These are phyloP conservation scores for Nyctalus aviator DNA, from an alignment of 2,797 vertebrate species.

Conservation along the genomic window DNA sequence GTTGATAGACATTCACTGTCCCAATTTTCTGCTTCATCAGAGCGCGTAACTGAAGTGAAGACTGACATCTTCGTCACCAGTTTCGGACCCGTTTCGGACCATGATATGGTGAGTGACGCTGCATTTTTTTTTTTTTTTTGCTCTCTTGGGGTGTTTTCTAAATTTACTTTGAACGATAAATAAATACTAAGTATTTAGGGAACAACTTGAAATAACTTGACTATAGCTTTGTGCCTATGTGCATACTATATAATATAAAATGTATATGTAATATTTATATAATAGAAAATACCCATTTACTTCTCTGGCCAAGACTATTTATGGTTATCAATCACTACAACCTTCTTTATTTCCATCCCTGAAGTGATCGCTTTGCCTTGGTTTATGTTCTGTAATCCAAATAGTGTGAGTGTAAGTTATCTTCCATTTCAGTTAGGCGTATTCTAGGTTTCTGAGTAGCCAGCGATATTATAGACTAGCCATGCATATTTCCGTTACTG, in stretches of 20 bases:
- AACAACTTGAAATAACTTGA: conserved; percentile 28
- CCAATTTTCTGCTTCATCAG: conserved; percentile 97
- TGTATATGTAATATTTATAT: not conserved
- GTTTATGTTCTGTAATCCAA: conserved; percentile 60
- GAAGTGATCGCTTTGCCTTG: conserved; percentile 48
- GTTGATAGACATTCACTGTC: conserved; percentile 92
- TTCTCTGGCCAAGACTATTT: not conserved
- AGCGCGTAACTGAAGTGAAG: conserved; percentile 99
- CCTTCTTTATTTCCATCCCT: conserved; percentile 29
- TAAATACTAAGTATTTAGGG: not conserved
- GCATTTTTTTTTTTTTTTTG: not conserved
- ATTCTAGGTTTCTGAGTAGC: conserved; percentile 51
- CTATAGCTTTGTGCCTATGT: not conserved
- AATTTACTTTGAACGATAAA: conserved; percentile 28
- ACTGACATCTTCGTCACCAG: conserved; percentile 99
- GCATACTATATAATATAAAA: not conserved
- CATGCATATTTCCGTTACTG: conserved; percentile 70
- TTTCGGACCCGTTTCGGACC: conserved; percentile 99
- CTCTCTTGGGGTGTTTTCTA: conserved; percentile 20
- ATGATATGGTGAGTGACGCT: conserved; percentile 96
- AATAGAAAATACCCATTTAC: not conserved
- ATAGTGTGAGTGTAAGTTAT: not conserved
- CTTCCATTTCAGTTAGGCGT: conserved; percentile 45
- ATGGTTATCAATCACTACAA: not conserved
- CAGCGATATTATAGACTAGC: not conserved